Evolutionary conservation across 92 coral and sea anemone genomes (phyloP).

Genomic region (Ricordea florida): DNA sequence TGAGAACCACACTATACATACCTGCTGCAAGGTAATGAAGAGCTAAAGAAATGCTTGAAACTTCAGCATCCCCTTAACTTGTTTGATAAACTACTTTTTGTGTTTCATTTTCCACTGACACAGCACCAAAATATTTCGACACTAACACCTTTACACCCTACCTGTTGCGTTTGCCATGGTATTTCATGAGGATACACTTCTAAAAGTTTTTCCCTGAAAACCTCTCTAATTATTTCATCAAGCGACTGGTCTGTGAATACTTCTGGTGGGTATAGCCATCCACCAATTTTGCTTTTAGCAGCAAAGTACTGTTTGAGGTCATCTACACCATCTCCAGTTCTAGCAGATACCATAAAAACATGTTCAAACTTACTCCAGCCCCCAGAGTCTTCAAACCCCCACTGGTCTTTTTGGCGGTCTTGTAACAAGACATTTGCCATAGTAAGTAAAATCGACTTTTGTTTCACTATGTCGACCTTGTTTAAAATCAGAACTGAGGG

Average conservation of each 20-base stretch:
- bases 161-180: constrained; percentile 98
- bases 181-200: constrained; percentile 92
- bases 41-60: no score
- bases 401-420: constrained; percentile 84
- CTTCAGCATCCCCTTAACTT: no score
- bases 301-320: constrained; percentile 74
- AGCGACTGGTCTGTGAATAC: constrained; percentile 66
- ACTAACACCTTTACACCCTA: no score
- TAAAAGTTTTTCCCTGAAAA: constrained; percentile 90
- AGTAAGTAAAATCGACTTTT: constrained; percentile 72
- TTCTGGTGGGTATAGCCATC: constrained; percentile 85
- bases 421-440: constrained; percentile 71
- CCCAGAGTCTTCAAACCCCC: constrained; percentile 78
- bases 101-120: no score
- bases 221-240: constrained; percentile 78
- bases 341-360: constrained; percentile 90
- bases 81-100: no score
- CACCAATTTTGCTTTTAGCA: constrained; percentile 67
- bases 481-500: constrained; percentile 84
- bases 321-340: constrained; percentile 85
- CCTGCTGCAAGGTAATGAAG: no score
- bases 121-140: no score
- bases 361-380: constrained; percentile 90
- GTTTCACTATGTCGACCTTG: constrained; percentile 77
- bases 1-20: not conserved